Evolutionary conservation across 1,140 invertebrate genomes (phyloP).

Genomic region (Gerris buenoi): DNA sequence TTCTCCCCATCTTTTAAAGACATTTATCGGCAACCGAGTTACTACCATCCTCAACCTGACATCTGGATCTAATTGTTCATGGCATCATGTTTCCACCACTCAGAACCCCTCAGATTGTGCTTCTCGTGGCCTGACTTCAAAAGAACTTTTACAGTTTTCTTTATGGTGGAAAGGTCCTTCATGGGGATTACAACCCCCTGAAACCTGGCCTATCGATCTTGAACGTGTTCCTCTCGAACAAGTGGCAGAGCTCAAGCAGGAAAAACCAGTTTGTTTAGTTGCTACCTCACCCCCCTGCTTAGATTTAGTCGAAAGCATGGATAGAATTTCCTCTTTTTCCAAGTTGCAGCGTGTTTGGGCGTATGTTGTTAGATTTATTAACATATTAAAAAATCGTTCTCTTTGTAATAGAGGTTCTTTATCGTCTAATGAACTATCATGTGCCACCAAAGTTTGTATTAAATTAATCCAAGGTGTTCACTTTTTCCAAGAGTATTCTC

Average conservation of each 20-base stretch:
- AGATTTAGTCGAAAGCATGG: neutral
- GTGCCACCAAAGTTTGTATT: neutral
- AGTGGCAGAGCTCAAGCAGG: neutral
- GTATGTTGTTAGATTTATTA: neutral
- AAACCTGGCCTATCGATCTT: neutral
- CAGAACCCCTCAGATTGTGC: conserved; percentile 18
- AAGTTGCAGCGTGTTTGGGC: neutral
- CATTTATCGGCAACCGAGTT: conserved; percentile 27
- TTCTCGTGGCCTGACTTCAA: conserved; percentile 10
- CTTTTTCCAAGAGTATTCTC: neutral
- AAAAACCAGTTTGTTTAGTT: neutral
- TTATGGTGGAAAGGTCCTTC: conserved; percentile 18
- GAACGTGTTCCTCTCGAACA: neutral
- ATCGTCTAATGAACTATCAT: neutral
- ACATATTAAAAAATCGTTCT: neutral
- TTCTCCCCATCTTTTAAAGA: conserved; percentile 17
- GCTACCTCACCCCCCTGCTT: neutral
- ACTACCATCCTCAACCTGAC: conserved; percentile 19
- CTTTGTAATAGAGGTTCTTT: neutral
- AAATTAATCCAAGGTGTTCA: neutral
- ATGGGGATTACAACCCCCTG: conserved; percentile 9
- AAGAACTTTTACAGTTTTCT: conserved; percentile 5
- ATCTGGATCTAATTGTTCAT: conserved; percentile 6
- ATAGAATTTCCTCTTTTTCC: neutral
- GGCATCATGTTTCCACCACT: conserved; percentile 13